These are phyloP conservation scores for Amphimallon solstitiale DNA, from an alignment of 2,888 invertebrate genomes.

Conservation along the genomic window DNA sequence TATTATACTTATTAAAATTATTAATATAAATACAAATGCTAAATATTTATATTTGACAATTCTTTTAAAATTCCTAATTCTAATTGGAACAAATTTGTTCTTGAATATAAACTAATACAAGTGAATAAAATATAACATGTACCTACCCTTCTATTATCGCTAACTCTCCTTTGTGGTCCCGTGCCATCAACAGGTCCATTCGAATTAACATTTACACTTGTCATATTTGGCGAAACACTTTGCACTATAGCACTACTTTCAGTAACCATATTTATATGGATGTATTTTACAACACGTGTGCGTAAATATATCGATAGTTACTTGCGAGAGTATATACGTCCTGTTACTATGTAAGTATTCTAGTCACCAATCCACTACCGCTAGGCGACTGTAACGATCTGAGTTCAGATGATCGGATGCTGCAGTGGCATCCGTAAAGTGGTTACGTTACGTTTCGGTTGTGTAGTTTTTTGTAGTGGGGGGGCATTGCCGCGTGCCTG, in stretches of 20 bases:
- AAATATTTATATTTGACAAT: no score
- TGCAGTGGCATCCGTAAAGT: conserved; percentile 41
- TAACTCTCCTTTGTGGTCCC: conserved; percentile 55
- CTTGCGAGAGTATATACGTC: background rate
- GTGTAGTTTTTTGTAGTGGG: conserved; percentile 34
- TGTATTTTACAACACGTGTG: background rate
- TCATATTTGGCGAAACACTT: conserved; percentile 54
- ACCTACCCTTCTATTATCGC: conserved; percentile 64
- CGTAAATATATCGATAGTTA: background rate
- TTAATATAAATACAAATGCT: no score
- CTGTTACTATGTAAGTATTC: conserved; percentile 1
- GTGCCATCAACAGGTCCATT: conserved; percentile 46
- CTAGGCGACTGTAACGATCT: conserved; percentile 15
- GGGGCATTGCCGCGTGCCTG: conserved; percentile 41
- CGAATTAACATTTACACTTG: conserved; percentile 44
- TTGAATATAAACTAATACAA: conserved; percentile 11
- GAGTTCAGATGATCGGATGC: conserved; percentile 24
- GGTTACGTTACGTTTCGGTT: conserved; percentile 35
- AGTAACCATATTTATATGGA: conserved; percentile 42
- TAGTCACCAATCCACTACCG: background rate
- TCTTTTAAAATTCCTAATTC: no score
- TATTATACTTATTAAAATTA: no score
- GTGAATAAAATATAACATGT: conserved; percentile 37
- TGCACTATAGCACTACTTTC: conserved; percentile 48
- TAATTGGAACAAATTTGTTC: no score